Evolutionary conservation across 2,888 invertebrate species (phyloP).

Genomic region (Acrocera orbiculus): DNA sequence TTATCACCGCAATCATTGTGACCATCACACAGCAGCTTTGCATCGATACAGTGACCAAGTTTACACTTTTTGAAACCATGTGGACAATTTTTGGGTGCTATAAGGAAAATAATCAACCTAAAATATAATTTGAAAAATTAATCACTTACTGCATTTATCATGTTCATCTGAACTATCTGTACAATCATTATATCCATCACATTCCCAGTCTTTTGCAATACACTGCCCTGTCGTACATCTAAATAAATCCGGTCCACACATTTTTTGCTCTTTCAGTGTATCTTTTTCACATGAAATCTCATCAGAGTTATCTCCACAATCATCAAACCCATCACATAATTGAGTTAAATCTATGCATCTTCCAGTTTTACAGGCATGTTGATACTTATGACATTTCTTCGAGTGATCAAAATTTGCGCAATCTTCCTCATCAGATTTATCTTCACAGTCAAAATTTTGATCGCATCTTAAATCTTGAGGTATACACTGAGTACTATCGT

Average conservation of each 20-base stretch:
- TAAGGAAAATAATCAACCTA: not conserved
- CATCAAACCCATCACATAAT: conserved; percentile 35
- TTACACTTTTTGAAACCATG: conserved; percentile 28
- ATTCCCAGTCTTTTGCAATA: conserved; percentile 46
- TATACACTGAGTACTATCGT: conserved; percentile 35
- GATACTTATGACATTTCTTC: conserved; percentile 30
- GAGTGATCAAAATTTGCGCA: conserved; percentile 28
- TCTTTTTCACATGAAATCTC: conserved; percentile 31
- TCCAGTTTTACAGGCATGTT: conserved; percentile 35
- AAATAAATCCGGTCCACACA: conserved; percentile 34
- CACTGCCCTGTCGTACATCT: conserved; percentile 52
- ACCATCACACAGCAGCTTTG: conserved; percentile 36
- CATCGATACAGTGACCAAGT: conserved; percentile 39
- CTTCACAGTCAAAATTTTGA: conserved; percentile 35
- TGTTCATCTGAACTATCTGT: conserved; percentile 56
- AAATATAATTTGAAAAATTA: not conserved
- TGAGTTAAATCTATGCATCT: conserved; percentile 33
- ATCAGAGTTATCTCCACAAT: conserved; percentile 41
- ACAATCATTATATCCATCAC: conserved; percentile 62
- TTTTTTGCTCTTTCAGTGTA: conserved; percentile 10
- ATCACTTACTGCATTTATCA: conserved; percentile 32
- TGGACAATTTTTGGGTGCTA: conserved; percentile 19
- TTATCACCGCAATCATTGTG: conserved; percentile 39
- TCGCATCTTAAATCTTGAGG: conserved; percentile 33
- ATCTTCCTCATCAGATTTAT: conserved; percentile 39